Evolutionary conservation across 2,797 vertebrate genomes (phyloP), one percentile per base, ranked within the genome.

Genomic region (Myotis vivesi): DNA sequence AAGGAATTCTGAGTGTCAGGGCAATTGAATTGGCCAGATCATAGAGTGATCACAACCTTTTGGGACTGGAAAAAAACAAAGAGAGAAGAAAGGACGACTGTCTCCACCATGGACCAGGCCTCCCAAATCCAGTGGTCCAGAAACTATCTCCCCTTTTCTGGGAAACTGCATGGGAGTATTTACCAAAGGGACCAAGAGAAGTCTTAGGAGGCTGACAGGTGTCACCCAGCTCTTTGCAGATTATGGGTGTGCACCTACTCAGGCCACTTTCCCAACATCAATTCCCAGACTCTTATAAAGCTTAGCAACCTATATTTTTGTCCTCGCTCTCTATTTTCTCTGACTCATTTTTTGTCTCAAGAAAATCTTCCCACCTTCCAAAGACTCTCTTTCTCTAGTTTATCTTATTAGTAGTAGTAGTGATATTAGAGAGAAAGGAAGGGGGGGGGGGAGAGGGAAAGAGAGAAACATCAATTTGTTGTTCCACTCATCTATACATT

Each of bases 11-110:
- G 57, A 95, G 82, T 81, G 28, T 89, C 69, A 92, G 87, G 3
- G 55, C 33, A 94, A 94, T 9, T 77, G 68, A 93, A 93, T 53
- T 85, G 55, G 87, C 49, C 57, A 85, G 51, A 75, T 85, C 44
- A 59, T 15, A 75, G 36, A 77, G 22, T 89, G 19, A 80, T 84
- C 23, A 87, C 46, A 84, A 41, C 25, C 28, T 51, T 11, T 36
- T 73, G 17, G 22, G 36, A 3, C 23, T 55, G 71, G 66, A 2
- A 30, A 83, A 44, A 17, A 8, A 86, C 23, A 8, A 2, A 4
- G 22, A 22, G 22, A 16, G 4, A 36, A 6, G 7, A 38, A 59
- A 77, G 15, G 36, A 33, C 3, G 71, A 19, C 12, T 72, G 1
- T 53, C 69, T 81, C 51, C 51, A 68, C n/a, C 44, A 36, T 68